These are phyloP conservation scores for Magallana gigas DNA, from an alignment of 1,140 invertebrate genomes.

Conservation along the genomic window DNA sequence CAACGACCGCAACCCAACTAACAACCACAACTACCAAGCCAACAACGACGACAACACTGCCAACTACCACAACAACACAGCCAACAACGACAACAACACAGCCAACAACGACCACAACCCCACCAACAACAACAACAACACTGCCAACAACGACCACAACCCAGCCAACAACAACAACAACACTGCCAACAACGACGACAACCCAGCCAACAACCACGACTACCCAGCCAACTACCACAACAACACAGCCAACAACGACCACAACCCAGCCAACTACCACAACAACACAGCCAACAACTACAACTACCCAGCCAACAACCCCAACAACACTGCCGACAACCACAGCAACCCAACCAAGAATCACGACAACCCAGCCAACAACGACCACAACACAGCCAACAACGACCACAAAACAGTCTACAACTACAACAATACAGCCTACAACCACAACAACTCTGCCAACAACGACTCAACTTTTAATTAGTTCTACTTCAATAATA, in stretches of 20 bases:
- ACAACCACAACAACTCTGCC: not conserved
- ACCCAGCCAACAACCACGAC: not conserved
- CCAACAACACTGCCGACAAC: not conserved
- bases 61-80: not conserved
- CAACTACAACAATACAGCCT: not conserved
- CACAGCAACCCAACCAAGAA: not conserved
- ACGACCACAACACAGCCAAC: not conserved
- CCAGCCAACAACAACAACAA: not conserved
- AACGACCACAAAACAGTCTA: not conserved
- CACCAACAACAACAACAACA: not conserved
- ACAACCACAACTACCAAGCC: not conserved
- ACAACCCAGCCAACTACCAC: not conserved
- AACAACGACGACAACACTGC: too few relatives aligned
- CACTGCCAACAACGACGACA: not conserved
- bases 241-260: not conserved
- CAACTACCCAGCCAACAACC: not conserved
- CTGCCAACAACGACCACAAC: not conserved
- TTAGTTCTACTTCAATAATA: too few relatives aligned
- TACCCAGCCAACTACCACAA: not conserved
- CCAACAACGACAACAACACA: not conserved
- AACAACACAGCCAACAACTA: not conserved
- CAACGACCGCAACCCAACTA: not conserved
- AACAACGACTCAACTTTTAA: not conserved
- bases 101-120: not conserved
- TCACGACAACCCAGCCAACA: not conserved